Evolutionary conservation across 1,140 invertebrate genomes (phyloP), one percentile per base, ranked within the genome.

Genomic region (Babylonia areolata): DNA sequence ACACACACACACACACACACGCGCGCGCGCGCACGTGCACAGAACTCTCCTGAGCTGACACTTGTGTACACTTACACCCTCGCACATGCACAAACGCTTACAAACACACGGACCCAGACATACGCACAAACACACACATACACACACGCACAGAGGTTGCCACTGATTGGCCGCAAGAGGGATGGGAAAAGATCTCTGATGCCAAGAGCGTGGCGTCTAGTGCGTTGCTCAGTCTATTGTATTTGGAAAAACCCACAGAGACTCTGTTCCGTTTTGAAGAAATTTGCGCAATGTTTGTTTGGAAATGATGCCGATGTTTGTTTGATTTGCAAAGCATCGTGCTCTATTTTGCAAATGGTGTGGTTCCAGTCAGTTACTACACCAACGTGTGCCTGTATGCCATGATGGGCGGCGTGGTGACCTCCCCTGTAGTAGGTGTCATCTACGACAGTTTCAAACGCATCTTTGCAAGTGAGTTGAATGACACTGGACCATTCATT

Each of bases 321-420:
- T n/a, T n/a, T n/a, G n/a, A n/a, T n/a, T n/a, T n/a, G n/a, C n/a
- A n/a, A n/a, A n/a, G n/a, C n/a, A n/a, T n/a, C n/a, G n/a, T n/a
- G n/a, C n/a, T n/a, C n/a, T n/a, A n/a, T n/a, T n/a, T n/a, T n/a
- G n/a, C n/a, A n/a, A n/a, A 46, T 15, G 5, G 42, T 46, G 15
- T 46, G 42, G 15, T 46, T 46, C 5, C 42, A 6, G 42, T 46
- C 42, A 46, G 42, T 46, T 5, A 6, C 42, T 46, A 46, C 42
- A 46, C 42, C 42, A 46, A 15, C 15, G 42, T 46, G 42, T 46
- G 42, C 15, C 42, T 46, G 42, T 46, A 46, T 46, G 42, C 42
- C 28, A 87, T 91, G 87, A 90, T 91, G 86, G 89, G 89, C 78
- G 91, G 91, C 33, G 35, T 91, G 0, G n/a, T 91, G 6, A 89